Evolutionary conservation across 2,113 vertebrate genomes (phyloP), one percentile per base, ranked within the genome.

Genomic region (Alouatta palliata): DNA sequence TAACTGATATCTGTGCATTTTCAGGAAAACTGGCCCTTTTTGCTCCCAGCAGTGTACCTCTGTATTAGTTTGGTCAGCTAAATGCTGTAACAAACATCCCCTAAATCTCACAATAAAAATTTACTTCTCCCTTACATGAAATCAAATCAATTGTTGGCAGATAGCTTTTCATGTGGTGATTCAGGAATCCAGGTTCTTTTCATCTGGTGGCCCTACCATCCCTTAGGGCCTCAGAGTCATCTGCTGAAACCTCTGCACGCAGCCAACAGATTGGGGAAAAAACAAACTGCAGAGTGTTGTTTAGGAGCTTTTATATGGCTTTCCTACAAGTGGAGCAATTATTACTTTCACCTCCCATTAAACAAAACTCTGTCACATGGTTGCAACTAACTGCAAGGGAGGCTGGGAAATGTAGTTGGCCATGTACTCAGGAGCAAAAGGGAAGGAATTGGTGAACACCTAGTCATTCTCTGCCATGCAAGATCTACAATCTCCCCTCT

Each of bases 131-230:
- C 32, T 80, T 40, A 17, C 2, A 45, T 30, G 21, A 95, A 84
- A 93, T 95, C 25, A 25, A 66, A 56, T 76, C 54, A 45, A 40
- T 16, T 61, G 8, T 11, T 35, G 25, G 77, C 32, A 79, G 52
- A 70, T 80, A 89, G 56, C 7, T 43, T 76, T 84, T 66, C 45
- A 23, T 3, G 35, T 2, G 10, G 23, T 58, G 91, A 81, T 86
- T 83, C 84, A 87, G 68, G 86, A 30, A 75, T 52, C 70, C 32
- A 61, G n/a, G 94, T 23, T 88, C 87, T 23, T 91, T 94, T 64
- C 25, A 16, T 56, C 76, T 40, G 45, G 47, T 23, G 49, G n/a
- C 40, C 43, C 47, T 76, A 61, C 64, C 76, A 83, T 61, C 40
- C 21, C 64, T 84, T 17, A 88, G 54, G 35, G 45, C 35, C 83